phyloP scores from a whole-genome alignment of 1,140 invertebrate species.

The Drosophila lowei region DNA sequence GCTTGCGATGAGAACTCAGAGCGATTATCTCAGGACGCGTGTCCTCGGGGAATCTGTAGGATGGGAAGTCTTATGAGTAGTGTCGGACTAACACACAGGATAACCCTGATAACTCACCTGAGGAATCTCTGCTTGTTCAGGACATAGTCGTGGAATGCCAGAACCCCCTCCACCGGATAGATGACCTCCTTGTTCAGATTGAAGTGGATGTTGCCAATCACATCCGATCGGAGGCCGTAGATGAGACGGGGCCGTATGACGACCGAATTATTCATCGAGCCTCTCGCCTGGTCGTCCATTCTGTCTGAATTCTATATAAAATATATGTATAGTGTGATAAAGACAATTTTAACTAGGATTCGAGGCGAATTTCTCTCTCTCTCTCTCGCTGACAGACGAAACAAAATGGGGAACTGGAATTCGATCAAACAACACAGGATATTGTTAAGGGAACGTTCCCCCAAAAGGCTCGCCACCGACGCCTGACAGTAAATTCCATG shows the following conservation, averaged over 20 bases:
- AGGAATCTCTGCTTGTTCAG: conserved; percentile 84
- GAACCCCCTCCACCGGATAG: conserved; percentile 86
- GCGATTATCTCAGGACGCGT: conserved; percentile 67
- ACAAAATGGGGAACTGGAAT: conserved; percentile 42
- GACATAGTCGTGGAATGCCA: conserved; percentile 86
- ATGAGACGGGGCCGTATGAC: conserved; percentile 84
- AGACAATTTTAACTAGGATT: conserved; percentile 35
- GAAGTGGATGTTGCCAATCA: conserved; percentile 86
- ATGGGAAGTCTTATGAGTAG: not conserved
- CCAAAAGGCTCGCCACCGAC: not conserved
- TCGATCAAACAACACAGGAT: conserved; percentile 71
- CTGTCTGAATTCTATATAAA: conserved; percentile 27
- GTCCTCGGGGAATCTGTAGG: conserved; percentile 65
- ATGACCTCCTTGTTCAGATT: conserved; percentile 86
- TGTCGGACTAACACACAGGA: not conserved
- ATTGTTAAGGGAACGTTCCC: conserved; percentile 36
- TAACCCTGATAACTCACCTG: conserved; percentile 12
- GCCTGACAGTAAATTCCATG: conserved; percentile 72
- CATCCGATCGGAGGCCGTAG: conserved; percentile 85
- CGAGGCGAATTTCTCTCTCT: conserved; percentile 10
- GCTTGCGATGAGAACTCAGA: conserved; percentile 71
- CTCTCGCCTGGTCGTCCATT: conserved; percentile 52
- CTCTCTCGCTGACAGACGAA: conserved; percentile 17
- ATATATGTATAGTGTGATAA: conserved; percentile 34
- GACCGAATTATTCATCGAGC: conserved; percentile 44